A percentile compares a stretch with the other conserved stretches of the same genome.
These are phyloP conservation scores for Thysanoteuthis rhombus DNA, from an alignment of 2,888 invertebrate species.

Conservation along the genomic window DNA sequence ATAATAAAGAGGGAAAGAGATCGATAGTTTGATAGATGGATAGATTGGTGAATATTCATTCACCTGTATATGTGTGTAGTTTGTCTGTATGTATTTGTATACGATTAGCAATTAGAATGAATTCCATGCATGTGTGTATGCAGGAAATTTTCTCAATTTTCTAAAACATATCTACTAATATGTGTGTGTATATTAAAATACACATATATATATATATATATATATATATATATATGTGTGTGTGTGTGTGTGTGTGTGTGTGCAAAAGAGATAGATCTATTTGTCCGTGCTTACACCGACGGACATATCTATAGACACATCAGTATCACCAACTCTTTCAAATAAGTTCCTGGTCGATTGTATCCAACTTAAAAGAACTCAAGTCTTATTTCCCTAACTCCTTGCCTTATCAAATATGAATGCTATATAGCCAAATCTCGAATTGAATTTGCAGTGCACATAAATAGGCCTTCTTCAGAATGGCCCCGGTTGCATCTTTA, in stretches of 20 bases:
- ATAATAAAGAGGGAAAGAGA: no score
- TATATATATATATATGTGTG: background rate
- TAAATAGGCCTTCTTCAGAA: background rate
- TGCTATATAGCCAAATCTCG: background rate
- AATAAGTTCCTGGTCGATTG: background rate
- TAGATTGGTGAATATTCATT: background rate
- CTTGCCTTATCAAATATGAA: background rate
- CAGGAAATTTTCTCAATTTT: no score
- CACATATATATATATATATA: background rate
- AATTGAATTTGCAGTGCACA: background rate
- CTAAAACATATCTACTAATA: no score
- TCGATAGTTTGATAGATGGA: background rate
- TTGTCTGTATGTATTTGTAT: no score
- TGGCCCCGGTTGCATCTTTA: background rate
- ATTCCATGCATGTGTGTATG: no score
- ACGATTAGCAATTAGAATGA: no score
- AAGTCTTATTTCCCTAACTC: background rate
- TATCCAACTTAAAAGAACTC: background rate
- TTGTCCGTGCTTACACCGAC: no score
- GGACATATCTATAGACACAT: background rate
- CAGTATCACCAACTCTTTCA: rapidly evolving
- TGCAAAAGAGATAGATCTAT: no score
- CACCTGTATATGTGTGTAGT: no score
- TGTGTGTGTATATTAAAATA: no score
- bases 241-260: no score